Conservation (phyloP, 2,113 vertebrate genomes). For the Zeus faber region DNA sequence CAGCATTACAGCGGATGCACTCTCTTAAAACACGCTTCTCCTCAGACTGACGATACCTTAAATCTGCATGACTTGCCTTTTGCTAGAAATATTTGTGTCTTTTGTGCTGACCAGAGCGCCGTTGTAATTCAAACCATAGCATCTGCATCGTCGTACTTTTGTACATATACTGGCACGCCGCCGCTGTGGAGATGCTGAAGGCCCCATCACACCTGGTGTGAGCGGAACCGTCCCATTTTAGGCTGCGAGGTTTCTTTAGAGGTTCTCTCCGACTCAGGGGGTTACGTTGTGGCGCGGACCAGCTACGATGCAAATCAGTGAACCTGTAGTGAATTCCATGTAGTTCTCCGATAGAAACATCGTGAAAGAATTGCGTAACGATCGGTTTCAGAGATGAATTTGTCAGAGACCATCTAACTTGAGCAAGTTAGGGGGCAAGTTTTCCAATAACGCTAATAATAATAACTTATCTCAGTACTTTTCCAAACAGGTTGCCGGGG, state of each 20-base stretch:
- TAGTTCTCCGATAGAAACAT: neutral
- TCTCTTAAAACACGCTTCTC: slow-evolving; percentile 12
- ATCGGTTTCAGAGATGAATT: neutral
- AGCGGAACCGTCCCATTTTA: no score
- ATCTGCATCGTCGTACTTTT: no score
- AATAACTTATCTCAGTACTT: neutral
- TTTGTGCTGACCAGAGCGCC: no score
- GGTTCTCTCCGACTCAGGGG: neutral
- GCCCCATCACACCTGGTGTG: no score
- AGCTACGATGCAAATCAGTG: neutral
- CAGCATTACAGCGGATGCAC: slow-evolving; percentile 1
- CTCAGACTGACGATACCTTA: slow-evolving; percentile 10
- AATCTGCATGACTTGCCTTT: slow-evolving; percentile 31
- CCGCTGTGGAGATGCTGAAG: no score
- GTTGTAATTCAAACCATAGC: no score
- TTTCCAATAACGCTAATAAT: neutral
- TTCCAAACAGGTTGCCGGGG: neutral
- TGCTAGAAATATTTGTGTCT: slow-evolving; percentile 15
- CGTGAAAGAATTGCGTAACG: neutral
- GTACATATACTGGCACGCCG: no score
- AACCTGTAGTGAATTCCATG: neutral
- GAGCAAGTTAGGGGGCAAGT: neutral
- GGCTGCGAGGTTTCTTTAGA: no score
- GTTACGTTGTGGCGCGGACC: neutral
- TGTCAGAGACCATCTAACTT: neutral